phyloP scores from a whole-genome alignment of 2,797 vertebrate genomes.

The Argya squamiceps region DNA sequence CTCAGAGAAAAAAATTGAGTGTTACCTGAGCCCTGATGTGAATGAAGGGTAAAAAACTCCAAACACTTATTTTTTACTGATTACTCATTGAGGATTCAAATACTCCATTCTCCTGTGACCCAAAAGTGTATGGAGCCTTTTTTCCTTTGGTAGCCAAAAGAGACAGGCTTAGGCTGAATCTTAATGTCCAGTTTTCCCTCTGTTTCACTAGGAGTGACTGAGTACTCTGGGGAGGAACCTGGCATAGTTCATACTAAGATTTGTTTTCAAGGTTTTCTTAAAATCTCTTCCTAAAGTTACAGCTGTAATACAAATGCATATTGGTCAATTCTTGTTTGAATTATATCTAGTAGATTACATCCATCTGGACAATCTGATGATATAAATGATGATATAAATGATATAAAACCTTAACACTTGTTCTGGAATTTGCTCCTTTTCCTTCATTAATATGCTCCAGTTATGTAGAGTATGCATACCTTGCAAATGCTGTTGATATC shows the following conservation, averaged over 20 bases:
- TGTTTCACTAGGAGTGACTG: background rate
- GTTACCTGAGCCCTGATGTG: background rate
- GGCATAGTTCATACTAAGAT: background rate
- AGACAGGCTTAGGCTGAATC: background rate
- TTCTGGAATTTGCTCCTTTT: background rate
- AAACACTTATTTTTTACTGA: background rate
- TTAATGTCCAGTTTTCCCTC: background rate
- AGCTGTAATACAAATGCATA: background rate
- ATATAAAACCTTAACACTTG: background rate
- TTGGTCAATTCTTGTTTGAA: background rate
- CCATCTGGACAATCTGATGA: background rate
- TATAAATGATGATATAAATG: no score
- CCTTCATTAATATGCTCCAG: background rate
- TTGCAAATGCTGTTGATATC: background rate
- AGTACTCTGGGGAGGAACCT: background rate
- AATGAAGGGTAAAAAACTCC: background rate
- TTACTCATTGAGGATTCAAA: background rate
- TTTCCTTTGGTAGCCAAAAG: background rate
- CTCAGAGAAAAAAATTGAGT: background rate
- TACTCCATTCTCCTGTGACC: background rate
- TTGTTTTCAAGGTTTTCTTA: background rate
- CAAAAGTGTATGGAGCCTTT: background rate
- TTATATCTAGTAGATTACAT: rapidly evolving
- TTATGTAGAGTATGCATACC: background rate
- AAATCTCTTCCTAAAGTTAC: background rate